A percentile compares a stretch with the other conserved stretches of the same genome.
Conservation (phyloP, 2,113 vertebrate genomes). For the Amblyopsis rosae region DNA sequence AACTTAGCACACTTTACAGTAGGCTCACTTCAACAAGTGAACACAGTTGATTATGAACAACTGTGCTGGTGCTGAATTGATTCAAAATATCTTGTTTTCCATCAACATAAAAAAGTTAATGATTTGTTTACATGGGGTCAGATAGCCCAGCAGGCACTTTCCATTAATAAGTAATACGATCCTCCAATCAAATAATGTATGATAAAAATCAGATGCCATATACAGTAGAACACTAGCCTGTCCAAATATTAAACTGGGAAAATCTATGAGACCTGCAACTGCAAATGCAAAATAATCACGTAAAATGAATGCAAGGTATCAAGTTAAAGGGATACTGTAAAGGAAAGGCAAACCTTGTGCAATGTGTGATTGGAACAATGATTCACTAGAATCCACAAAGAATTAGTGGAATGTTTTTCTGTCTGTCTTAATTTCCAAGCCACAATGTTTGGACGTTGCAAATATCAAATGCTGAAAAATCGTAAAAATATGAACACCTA, state of each 20-base stretch:
- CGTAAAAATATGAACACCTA: neutral
- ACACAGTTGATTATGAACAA: conserved; percentile 1
- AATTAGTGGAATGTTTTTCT: too few species aligned
- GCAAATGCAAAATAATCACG: neutral
- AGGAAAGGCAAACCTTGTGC: too few species aligned
- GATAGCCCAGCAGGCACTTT: conserved; percentile 65
- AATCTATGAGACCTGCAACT: neutral
- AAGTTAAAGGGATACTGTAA: too few species aligned
- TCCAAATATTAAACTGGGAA: neutral
- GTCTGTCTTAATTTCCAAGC: neutral
- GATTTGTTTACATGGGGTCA: conserved; percentile 44
- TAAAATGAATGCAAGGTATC: too few species aligned
- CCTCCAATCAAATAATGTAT: neutral
- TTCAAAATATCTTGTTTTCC: conserved; percentile 48
- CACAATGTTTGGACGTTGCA: neutral
- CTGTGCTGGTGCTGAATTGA: conserved; percentile 44
- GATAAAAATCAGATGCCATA: conserved; percentile 1
- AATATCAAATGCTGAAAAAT: neutral
- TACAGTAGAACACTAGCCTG: neutral
- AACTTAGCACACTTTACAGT: conserved; percentile 40
- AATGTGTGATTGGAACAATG: too few species aligned
- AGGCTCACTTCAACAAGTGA: conserved; percentile 1
- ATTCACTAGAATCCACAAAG: too few species aligned
- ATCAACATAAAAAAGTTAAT: conserved; percentile 26
- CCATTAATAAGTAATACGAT: conserved; percentile 27